These are phyloP conservation scores for Cairina moschata DNA, from an alignment of 2,113 vertebrate genomes.

Conservation along the genomic window DNA sequence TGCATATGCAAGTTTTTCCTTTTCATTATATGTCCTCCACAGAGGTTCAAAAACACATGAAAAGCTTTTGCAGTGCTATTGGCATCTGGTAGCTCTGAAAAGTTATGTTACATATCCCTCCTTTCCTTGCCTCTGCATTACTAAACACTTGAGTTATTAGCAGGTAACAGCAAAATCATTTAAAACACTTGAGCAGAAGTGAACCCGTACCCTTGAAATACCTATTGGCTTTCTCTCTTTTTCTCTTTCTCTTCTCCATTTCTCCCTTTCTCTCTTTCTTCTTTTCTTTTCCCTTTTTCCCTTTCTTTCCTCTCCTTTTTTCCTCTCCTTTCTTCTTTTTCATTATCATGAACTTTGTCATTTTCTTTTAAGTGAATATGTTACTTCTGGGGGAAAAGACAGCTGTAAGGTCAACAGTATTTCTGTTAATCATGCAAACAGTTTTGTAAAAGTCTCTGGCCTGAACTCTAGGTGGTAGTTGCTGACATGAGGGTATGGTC, in stretches of 20 bases:
- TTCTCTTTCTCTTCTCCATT: no score
- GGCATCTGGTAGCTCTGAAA: slow-evolving; percentile 16
- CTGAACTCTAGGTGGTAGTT: neutral
- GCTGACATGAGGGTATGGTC: neutral
- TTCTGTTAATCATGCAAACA: neutral
- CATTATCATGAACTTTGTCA: neutral
- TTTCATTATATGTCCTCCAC: neutral
- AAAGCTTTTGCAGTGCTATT: neutral
- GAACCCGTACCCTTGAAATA: neutral
- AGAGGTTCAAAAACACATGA: neutral
- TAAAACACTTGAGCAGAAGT: neutral
- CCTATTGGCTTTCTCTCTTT: no score
- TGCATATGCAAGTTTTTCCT: neutral
- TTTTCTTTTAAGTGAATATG: neutral
- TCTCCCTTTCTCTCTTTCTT: neutral
- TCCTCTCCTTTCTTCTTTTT: neutral
- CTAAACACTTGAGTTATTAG: neutral
- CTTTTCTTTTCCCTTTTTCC: no score
- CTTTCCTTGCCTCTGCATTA: neutral
- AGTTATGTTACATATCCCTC: neutral
- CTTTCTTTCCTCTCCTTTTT: no score
- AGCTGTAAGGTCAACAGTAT: neutral
- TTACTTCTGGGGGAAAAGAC: neutral
- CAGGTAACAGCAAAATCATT: neutral
- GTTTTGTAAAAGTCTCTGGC: neutral